Base-by-base conservation (phyloP, 2,113 vertebrate species). In the Oryzias celebensis region DNA sequence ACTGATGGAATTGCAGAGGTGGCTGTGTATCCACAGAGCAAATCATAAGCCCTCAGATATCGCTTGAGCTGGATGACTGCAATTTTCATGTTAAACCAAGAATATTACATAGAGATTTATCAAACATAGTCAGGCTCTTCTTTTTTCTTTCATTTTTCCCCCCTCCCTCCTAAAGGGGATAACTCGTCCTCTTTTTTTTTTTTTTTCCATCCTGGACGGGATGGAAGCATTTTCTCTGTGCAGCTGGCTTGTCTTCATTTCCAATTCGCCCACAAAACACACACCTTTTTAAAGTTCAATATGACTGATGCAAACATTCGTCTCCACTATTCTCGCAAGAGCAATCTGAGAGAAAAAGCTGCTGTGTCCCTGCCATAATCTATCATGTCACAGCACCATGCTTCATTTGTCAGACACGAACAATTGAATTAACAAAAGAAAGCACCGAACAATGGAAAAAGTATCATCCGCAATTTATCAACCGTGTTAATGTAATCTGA, bases 1-100 rank as follows among this genome's bases (percentile, higher is more conserved):
- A 81, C 84, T 74, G 85, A 86, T 80, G 76, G 89, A 89, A 91
- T 92, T 91, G 88, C 88, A 89, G 82, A 78, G 84, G 81, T 77
- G 75, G 77, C 67, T 80, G 73, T 84, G 87, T 87, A 82, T 86
- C 88, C 85, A 86, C 81, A 88, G 62, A 69, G 78, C 80, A 82
- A 83, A 80, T 87, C 77, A 80, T 67, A 75, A 77, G 66, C 65
- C 62, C 65, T 85, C 78, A 86, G 67, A 83, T 84, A 83, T 86
- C 53, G 55, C 75, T 86, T 75, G 75, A 75, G 75, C 71, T 82
- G 53, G 60, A 79, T 65, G 71, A 72, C 80, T 72, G 69, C 82
- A 74, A 81, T 89, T 90, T 87, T 85, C 81, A 83, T 82, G 73
- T 71, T 80, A 81, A 83, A 66, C 26, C 68, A 84, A 84, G 89